phyloP scores from a whole-genome alignment of 2,797 vertebrate genomes.

The Tiaroga cobitis region DNA sequence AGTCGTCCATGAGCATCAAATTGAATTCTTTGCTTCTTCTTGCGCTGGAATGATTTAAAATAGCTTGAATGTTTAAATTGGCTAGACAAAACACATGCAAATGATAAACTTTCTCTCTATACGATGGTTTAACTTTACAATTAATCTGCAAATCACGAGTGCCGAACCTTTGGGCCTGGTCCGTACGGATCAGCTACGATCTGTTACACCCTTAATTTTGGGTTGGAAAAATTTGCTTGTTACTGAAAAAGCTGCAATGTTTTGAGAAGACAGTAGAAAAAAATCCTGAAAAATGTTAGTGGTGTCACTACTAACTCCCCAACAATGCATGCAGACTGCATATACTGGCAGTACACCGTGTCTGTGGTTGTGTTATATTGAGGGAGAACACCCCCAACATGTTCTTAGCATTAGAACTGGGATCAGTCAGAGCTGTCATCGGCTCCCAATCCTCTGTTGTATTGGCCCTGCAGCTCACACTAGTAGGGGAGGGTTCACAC shows the following conservation, averaged over 20 bases:
- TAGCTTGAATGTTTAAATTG: not conserved
- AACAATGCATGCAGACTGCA: not conserved
- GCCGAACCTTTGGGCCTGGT: not conserved
- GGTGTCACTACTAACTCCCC: not conserved
- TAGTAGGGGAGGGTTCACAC: slow-evolving; percentile 41
- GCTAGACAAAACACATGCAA: not conserved
- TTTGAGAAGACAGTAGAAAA: not conserved
- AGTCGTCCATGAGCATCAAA: too few relatives aligned
- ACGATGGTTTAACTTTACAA: not conserved
- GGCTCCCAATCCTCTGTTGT: slow-evolving; percentile 51
- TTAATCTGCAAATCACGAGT: not conserved
- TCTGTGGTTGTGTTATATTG: slow-evolving; percentile 5
- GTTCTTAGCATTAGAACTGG: slow-evolving; percentile 8
- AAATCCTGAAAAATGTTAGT: not conserved
- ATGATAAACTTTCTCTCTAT: not conserved
- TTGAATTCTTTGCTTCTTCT: not conserved
- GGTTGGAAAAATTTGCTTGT: too few relatives aligned
- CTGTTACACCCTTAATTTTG: not conserved
- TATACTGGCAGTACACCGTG: not conserved
- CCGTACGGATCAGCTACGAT: not conserved
- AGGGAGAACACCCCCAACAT: slow-evolving; percentile 33
- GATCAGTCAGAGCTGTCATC: slow-evolving; percentile 49
- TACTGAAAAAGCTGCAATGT: not conserved
- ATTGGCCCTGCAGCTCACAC: slow-evolving; percentile 51
- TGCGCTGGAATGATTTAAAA: not conserved